Evolutionary conservation across 2,113 vertebrate genomes (phyloP).

Genomic region (Dermatemys mawii): DNA sequence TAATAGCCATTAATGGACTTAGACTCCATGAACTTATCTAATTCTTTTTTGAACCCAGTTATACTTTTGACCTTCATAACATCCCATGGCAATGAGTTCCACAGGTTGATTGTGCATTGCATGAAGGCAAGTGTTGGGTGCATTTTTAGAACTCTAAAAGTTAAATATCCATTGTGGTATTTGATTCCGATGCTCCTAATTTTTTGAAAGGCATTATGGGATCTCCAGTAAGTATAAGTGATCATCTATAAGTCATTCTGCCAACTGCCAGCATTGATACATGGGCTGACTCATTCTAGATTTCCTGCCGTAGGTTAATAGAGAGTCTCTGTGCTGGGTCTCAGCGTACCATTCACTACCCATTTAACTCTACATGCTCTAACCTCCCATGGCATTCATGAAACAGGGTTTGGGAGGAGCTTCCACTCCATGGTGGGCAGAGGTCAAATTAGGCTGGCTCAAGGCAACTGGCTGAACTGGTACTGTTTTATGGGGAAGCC

Average conservation of each 20-base stretch:
- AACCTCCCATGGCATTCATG: rapidly evolving
- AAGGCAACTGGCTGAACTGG: neutral
- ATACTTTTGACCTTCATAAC: too few relatives aligned
- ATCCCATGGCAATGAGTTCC: too few relatives aligned
- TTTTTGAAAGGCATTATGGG: conserved; percentile 8
- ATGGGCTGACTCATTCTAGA: too few relatives aligned
- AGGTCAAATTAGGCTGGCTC: neutral
- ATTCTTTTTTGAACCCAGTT: too few relatives aligned
- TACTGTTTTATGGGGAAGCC: neutral
- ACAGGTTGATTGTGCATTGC: too few relatives aligned
- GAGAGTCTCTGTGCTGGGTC: too few relatives aligned
- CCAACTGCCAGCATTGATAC: too few relatives aligned
- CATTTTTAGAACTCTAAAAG: conserved; percentile 48
- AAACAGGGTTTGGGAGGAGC: neutral
- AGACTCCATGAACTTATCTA: neutral
- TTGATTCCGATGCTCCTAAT: conserved; percentile 12
- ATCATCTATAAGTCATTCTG: too few relatives aligned
- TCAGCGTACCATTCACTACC: too few relatives aligned
- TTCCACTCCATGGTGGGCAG: neutral
- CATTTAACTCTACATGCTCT: neutral
- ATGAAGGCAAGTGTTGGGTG: neutral
- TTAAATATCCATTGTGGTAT: conserved; percentile 31
- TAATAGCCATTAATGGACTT: neutral
- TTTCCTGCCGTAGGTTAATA: too few relatives aligned
- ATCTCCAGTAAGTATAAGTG: neutral